phyloP scores from a whole-genome alignment of 2,113 vertebrate species.

The Empidonax traillii region DNA sequence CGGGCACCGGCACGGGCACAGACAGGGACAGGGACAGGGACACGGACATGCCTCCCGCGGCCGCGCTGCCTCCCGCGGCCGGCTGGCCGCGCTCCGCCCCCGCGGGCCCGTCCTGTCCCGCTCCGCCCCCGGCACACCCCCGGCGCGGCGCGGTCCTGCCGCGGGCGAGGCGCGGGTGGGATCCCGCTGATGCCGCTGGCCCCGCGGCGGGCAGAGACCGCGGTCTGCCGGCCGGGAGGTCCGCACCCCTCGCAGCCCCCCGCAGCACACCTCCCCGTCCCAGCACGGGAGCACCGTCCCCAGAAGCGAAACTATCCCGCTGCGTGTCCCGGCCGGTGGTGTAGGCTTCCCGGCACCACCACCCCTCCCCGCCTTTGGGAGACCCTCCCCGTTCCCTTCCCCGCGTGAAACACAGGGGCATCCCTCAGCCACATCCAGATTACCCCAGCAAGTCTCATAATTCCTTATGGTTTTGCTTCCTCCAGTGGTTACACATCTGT shows the following conservation, averaged over 20 bases:
- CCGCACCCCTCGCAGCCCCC: too few relatives aligned
- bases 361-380: accelerated
- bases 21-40: not conserved
- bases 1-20: not conserved
- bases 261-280: not conserved
- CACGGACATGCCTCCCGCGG: not conserved
- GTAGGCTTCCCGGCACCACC: not conserved
- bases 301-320: too few relatives aligned
- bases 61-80: not conserved
- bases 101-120: not conserved
- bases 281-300: not conserved
- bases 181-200: not conserved
- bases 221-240: not conserved
- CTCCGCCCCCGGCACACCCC: not conserved
- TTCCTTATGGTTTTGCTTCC: not conserved
- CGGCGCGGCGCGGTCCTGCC: not conserved
- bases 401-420: not conserved
- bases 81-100: not conserved
- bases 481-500: not conserved
- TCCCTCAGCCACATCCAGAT: too few relatives aligned
- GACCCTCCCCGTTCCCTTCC: not conserved
- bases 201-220: not conserved
- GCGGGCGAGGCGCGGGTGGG: not conserved
- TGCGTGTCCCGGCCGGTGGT: not conserved
- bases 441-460: not conserved